Base-by-base conservation (phyloP, 2,113 vertebrate genomes). In the Chaetops frenatus region DNA sequence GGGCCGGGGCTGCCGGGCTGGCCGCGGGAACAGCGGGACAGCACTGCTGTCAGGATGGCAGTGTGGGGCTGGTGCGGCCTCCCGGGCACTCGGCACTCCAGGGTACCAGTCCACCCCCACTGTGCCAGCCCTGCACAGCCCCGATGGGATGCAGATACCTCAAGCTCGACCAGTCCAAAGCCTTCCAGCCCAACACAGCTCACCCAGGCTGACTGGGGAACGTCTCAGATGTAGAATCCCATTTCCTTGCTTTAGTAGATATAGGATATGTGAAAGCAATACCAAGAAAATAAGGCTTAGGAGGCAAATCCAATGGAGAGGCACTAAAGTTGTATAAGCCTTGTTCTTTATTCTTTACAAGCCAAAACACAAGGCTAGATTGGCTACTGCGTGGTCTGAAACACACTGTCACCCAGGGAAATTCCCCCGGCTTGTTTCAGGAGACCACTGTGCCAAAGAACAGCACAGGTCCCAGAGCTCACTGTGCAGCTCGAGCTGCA, bases 71-170 rank as follows among this genome's bases (percentile, higher is more conserved):
- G 3, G 10, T 24, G 50, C 8, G 10, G 60, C 50, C 50, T 10
- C 27, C 44, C 13, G 54, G 22, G 19, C 36, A 19, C 15, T 22
- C 12, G 12, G 53, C 17, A 44, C 14, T n/a, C n/a, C n/a, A n/a
- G n/a, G n/a, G n/a, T n/a, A n/a, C 38, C 38, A 38, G 38, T 38
- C 38, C 53, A 8, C 9, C 22, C 22, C 10, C 14, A 4, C 53
- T 27, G 20, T 8, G 35, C 42, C 29, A 22, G 35, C 29, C 25
- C 19, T 5, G 18, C 66, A 1, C 8, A 16, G 22, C 44, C 40
- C 6, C 18, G 3, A 2, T 16, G 53, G 31, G 47, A 31, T 8
- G 35, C 2, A 6, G 27, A 10, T 1, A 20, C 2, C 13, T n/a
- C 60, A 1, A 8, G 9, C 66, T 8, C 8, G 8, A 31, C 18